Evolutionary conservation across 2,113 vertebrate genomes (phyloP), one percentile per base, ranked within the genome.

Genomic region (Rhea pennata): DNA sequence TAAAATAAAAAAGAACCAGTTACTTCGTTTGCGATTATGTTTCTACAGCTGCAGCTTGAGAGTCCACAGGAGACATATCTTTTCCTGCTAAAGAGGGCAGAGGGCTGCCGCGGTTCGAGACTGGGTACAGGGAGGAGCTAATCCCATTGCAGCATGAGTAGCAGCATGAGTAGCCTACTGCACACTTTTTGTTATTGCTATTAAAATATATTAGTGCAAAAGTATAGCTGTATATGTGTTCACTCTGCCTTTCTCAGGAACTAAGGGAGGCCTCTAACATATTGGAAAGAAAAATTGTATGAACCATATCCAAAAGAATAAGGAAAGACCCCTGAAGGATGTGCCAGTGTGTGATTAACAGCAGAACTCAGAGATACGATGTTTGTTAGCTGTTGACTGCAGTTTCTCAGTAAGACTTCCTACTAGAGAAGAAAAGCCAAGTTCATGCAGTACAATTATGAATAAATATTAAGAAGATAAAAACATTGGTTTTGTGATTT

Each of bases 41-140:
- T 96, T 91, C 83, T 77, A 24, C 85, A 96, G 78, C 87, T 96
- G 88, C 78, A 90, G 40, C n/a, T 86, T 64, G 26, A 74, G 61
- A 56, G 50, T 44, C 53, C 66, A 54, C 73, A 66, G 72, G 84
- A 80, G 69, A 58, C 77, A 9, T 7, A 77, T 53, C 62, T 33
- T 77, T 40, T 87, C 39, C 83, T 87, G 66, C 51, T 84, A 3
- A 48, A 88, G 54, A 61, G 65, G 51, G 33, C 16, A 42, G 69
- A 78, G 51, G 48, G 56, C 40, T 90, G 58, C 58, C 22, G 70
- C 58, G 69, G 22, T 80, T 79, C 59, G 3, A 87, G 22, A 53
- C 40, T 87, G 70, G 82, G 36, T 15, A 19, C 11, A 15, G 33
- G 44, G 40, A 59, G 20, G 53, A 76, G 42, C 36, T 80, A 81